These are phyloP conservation scores for Drosophila demipolita DNA, from an alignment of 2,888 invertebrate species.

Conservation along the genomic window DNA sequence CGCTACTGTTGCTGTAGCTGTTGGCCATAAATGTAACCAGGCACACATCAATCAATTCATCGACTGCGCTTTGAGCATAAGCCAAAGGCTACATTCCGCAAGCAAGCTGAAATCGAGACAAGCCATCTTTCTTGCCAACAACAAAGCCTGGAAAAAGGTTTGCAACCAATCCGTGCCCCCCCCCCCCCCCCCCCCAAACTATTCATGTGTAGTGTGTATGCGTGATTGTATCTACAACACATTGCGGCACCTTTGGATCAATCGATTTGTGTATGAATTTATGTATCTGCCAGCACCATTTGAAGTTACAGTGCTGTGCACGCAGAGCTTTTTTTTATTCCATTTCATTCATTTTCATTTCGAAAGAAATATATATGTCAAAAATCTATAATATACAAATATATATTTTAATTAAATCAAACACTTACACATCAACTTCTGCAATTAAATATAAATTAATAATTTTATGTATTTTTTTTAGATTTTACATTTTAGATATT, in stretches of 20 bases:
- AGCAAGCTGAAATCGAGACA: conserved; percentile 6
- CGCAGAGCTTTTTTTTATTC: background rate
- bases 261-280: conserved; percentile 47
- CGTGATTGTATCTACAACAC: background rate
- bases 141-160: conserved; percentile 21
- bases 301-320: background rate
- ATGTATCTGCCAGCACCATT: conserved; percentile 28
- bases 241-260: conserved; percentile 25
- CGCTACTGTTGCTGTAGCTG: conserved; percentile 9
- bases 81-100: conserved; percentile 27
- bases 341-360: no score
- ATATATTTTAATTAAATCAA: background rate
- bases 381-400: background rate
- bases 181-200: background rate
- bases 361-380: background rate
- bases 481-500: background rate
- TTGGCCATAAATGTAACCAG: conserved; percentile 41
- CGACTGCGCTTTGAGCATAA: conserved; percentile 62
- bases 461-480: background rate
- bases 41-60: conserved; percentile 77
- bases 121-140: conserved; percentile 31
- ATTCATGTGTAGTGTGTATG: conserved; percentile 1
- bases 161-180: conserved; percentile 6
- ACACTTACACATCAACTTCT: background rate
- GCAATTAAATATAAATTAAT: background rate